Percentiles rank a stretch among this genome's conserved stretches.
Evolutionary conservation across 92 coral and sea anemone species (phyloP).

Genomic region (Umimayanthus chanpuru): DNA sequence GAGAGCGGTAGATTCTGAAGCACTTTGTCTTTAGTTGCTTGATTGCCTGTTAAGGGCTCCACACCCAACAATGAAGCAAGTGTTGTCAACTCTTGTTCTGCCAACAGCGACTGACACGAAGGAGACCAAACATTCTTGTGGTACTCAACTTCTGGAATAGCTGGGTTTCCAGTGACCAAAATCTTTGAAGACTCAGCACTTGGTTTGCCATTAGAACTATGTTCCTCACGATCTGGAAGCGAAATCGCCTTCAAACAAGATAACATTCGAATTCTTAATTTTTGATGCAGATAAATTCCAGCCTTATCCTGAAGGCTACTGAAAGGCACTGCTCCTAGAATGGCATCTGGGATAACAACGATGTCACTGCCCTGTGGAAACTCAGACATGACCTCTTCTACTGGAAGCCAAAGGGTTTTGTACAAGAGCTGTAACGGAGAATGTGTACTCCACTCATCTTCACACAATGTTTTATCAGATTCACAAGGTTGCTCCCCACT

Average conservation of each 20-base stretch:
- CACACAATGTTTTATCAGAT: neutral
- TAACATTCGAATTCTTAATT: conserved; percentile 56
- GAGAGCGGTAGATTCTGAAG: conserved; percentile 58
- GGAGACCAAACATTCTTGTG: conserved; percentile 70
- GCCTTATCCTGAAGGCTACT: conserved; percentile 58
- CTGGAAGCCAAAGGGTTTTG: conserved; percentile 61
- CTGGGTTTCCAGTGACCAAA: conserved; percentile 77
- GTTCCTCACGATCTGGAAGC: conserved; percentile 24
- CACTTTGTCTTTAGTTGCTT: conserved; percentile 77
- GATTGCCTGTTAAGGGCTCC: conserved; percentile 71
- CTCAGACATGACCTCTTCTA: conserved; percentile 50
- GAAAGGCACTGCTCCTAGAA: conserved; percentile 70
- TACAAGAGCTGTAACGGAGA: conserved; percentile 72
- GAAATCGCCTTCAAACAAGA: conserved; percentile 72
- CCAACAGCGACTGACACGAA: conserved; percentile 56
- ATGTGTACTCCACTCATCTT: neutral
- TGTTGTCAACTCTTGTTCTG: conserved; percentile 76
- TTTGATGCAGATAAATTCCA: conserved; percentile 60
- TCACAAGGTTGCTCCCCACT: neutral
- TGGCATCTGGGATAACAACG: conserved; percentile 62
- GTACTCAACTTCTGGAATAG: conserved; percentile 61
- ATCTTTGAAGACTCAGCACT: conserved; percentile 41
- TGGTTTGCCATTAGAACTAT: neutral
- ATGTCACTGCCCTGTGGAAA: conserved; percentile 51
- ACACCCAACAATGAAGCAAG: conserved; percentile 77